These are phyloP conservation scores for Harlomillsia oculata DNA, from an alignment of 1,140 invertebrate genomes.

Conservation along the genomic window DNA sequence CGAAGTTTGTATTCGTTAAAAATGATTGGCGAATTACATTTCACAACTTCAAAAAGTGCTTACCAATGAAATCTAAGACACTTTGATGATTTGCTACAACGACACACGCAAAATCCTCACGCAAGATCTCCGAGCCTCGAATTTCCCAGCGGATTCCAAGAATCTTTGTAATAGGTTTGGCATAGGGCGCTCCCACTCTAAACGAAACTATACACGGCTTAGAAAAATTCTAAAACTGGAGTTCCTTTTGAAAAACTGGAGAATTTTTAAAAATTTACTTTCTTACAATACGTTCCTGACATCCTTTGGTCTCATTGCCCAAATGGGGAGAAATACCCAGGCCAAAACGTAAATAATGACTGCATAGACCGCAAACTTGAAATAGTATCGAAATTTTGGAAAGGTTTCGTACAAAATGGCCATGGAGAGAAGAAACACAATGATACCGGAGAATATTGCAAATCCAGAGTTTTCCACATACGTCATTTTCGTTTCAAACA, in stretches of 20 bases:
- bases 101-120: constrained; percentile 60
- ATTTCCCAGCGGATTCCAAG: constrained; percentile 66
- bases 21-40: too few species aligned
- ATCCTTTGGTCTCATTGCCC: neutral
- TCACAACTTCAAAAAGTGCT: too few species aligned
- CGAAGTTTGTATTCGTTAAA: too few species aligned
- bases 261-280: too few species aligned
- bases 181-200: constrained; percentile 47
- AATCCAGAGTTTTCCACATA: too few species aligned
- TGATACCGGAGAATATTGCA: too few species aligned
- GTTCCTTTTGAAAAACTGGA: too few species aligned
- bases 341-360: constrained; percentile 3
- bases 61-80: constrained; percentile 60
- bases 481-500: too few species aligned
- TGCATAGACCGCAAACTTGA: constrained; percentile 68
- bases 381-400: constrained; percentile 65
- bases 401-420: constrained; percentile 59
- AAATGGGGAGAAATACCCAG: neutral
- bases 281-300: neutral
- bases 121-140: constrained; percentile 63
- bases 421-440: too few species aligned
- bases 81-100: constrained; percentile 81
- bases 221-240: too few species aligned
- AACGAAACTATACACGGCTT: too few species aligned
- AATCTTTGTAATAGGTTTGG: constrained; percentile 48